Conservation (phyloP, 1,140 invertebrate species). For the Centruroides sculpturatus region DNA sequence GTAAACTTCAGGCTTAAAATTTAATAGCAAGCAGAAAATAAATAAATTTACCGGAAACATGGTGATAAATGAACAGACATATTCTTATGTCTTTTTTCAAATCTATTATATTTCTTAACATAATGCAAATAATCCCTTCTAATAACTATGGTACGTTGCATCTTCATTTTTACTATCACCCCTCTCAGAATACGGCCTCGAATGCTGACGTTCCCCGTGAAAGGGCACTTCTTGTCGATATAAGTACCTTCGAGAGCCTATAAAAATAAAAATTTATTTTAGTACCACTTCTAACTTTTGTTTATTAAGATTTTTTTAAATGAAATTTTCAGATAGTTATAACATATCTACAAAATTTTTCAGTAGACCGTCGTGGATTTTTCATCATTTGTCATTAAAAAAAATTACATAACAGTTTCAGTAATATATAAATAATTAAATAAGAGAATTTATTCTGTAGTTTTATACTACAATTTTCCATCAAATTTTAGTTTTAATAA, state of each 20-base stretch:
- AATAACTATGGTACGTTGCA: constrained; percentile 97
- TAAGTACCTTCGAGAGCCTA: constrained; percentile 87
- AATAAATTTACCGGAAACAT: constrained; percentile 74
- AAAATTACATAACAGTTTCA: too few species aligned
- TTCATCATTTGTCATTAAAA: background rate
- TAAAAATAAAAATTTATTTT: background rate
- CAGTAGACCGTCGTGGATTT: background rate
- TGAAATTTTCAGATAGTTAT: too few species aligned
- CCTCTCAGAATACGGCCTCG: constrained; percentile 94
- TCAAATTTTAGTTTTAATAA: too few species aligned
- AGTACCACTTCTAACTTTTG: background rate
- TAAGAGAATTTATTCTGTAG: too few species aligned
- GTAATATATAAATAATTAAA: too few species aligned
- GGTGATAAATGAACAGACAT: constrained; percentile 98
- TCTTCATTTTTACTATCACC: constrained; percentile 94
- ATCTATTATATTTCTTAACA: constrained; percentile 94
- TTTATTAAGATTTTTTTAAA: too few species aligned
- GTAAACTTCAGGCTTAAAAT: too few species aligned
- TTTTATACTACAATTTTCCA: too few species aligned
- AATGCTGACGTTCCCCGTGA: constrained; percentile 96
- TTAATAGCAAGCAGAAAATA: too few species aligned
- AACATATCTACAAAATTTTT: background rate
- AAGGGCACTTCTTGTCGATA: constrained; percentile 99
- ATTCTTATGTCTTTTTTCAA: constrained; percentile 97
- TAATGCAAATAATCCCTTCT: constrained; percentile 97